Evolutionary conservation across 2,888 invertebrate species (phyloP).

Genomic region (Scotopteryx bipunctaria): DNA sequence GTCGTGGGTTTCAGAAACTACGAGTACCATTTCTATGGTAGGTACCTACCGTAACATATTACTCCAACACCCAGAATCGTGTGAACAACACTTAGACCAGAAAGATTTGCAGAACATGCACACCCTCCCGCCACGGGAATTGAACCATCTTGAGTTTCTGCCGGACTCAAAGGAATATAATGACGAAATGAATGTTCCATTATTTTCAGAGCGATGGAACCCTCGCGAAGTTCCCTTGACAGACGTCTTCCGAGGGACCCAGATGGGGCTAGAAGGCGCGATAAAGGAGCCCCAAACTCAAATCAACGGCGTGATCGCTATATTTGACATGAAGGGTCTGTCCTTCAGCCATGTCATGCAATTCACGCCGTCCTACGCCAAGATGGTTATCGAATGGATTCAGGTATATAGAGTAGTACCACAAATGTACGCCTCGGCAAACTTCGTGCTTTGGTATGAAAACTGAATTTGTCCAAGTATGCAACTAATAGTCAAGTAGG

Average conservation of each 20-base stretch:
- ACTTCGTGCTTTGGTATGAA: no score
- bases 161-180: background rate
- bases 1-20: no score
- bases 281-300: slow-evolving; percentile 92
- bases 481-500: no score
- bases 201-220: slow-evolving; percentile 87
- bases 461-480: no score
- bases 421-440: no score
- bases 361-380: slow-evolving; percentile 90
- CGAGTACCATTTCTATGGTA: no score
- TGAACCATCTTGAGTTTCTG: no score
- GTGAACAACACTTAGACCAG: no score
- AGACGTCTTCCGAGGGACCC: slow-evolving; percentile 88
- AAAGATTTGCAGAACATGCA: background rate
- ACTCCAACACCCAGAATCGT: no score
- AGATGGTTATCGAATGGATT: slow-evolving; percentile 88
- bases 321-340: slow-evolving; percentile 90
- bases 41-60: no score
- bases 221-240: slow-evolving; percentile 86
- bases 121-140: no score
- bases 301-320: slow-evolving; percentile 88
- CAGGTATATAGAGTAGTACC: no score
- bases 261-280: slow-evolving; percentile 88
- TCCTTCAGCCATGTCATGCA: slow-evolving; percentile 88
- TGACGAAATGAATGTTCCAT: background rate